Base-by-base conservation (phyloP, 2,113 vertebrate species). In the Elaphurus davidianus region DNA sequence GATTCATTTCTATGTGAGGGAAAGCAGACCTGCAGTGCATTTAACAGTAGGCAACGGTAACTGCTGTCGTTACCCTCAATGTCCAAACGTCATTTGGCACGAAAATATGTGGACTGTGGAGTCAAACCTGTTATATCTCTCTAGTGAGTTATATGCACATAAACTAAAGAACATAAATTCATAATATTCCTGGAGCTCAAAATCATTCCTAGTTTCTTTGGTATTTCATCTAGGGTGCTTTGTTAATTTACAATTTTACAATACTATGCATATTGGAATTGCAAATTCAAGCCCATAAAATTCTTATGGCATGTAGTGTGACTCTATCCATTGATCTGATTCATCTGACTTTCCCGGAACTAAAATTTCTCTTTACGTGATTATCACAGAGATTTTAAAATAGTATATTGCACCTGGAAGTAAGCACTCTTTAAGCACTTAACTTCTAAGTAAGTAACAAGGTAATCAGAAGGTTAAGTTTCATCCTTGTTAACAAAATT, bases 211-310 rank as follows among this genome's bases (percentile, higher is more conserved):
- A 12, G 62, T 57, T 92, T 81, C 30, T 94, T 92, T 83, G 45
- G 25, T 92, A 43, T 86, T 88, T 83, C 83, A 78, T 90, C 50
- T 40, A 91, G 30, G 78, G 16, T 95, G 62, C 27, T 79, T 87
- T 88, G 16, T 47, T 50, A 91, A 81, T 88, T 78, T 64, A 90
- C 11, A 92, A 62, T 93, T 87, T 88, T 79, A 74, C 21, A 91
- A 36, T 84, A 40, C 19, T 87, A 78, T 92, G 81, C 50, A 83
- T n/a, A 64, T 67, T 84, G 90, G n/a, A 87, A 91, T 87, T 83
- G 60, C 87, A 96, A 93, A 96, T 87, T 87, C 76, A 93, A 92
- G 23, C 40, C 47, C 36, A 45, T 87, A 94, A 50, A 90, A 83
- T 59, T 90, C 19, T 89, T 59, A 71, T 0, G 4, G 12, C n/a